phyloP scores from a whole-genome alignment of 2,888 invertebrate genomes.

The Pollenia angustigena region DNA sequence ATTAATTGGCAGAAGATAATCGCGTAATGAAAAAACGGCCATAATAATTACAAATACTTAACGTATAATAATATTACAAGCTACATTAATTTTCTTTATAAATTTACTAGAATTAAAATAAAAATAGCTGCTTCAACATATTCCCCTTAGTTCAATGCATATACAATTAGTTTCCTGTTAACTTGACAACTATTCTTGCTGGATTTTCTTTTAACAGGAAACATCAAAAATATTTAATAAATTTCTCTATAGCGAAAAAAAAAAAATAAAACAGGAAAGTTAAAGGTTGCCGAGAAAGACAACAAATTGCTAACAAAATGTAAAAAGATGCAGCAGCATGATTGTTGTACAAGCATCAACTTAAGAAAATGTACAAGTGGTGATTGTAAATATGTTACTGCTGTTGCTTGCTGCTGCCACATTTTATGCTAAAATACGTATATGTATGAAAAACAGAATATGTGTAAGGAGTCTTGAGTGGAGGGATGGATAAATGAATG shows the following conservation, averaged over 20 bases:
- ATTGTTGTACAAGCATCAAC: constrained; percentile 26
- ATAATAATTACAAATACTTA: too few relatives aligned
- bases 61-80: too few relatives aligned
- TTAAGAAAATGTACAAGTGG: constrained; percentile 27
- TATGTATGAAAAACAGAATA: constrained; percentile 2
- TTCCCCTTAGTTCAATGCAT: too few relatives aligned
- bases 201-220: not conserved
- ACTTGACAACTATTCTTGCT: not conserved
- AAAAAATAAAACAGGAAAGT: not conserved
- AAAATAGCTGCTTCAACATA: too few relatives aligned
- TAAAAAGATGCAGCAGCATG: constrained; percentile 27
- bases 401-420: not conserved
- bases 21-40: too few relatives aligned
- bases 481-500: not conserved
- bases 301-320: constrained; percentile 10
- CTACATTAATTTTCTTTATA: too few relatives aligned
- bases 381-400: constrained; percentile 26
- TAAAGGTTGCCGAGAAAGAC: constrained; percentile 12
- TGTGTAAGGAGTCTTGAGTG: not conserved
- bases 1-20: too few relatives aligned
- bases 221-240: constrained; percentile 25
- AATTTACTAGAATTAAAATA: too few relatives aligned
- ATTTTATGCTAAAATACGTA: constrained; percentile 9
- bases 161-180: too few relatives aligned
- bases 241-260: not conserved